Base-by-base conservation (phyloP, 2,888 invertebrate species). In the Octonoba sinensis region DNA sequence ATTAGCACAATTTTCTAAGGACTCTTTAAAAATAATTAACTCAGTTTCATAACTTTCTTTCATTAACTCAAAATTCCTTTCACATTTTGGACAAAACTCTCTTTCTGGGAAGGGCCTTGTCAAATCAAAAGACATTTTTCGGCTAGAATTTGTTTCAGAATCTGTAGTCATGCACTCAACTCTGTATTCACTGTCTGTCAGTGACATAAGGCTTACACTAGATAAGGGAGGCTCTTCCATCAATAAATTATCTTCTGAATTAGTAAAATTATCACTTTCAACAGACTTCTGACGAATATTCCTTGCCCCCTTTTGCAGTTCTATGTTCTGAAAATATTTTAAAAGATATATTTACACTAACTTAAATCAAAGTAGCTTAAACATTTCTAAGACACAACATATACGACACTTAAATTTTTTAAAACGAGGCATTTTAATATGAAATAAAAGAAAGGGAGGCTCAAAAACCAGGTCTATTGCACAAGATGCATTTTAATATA, bases 141-240 rank as follows among this genome's bases (percentile, higher is more conserved):
- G 67, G 18, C 73, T 81, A 46, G 44, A 67, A 36, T 62, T 73
- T 13, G 57, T 16, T 73, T 73, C 79, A 16, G 79, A 81, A 20
- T 81, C 81, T 51, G 74, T 70, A 12, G 47, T 49, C n/a, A 57
- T 36, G 20, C 49, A 56, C 18, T 82, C 81, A 16, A 36, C 64
- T n/a, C 54, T 70, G 24, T 75, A 82, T 51, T 82, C 81, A 69
- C 81, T 82, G 22, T 82, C 81, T 24, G 81, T 82, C 16, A 82
- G 46, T 4, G 81, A 82, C 3, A 82, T 22, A 22, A 82, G 70
- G 73, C 81, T 82, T 47, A 74, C 47, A 27, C 69, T 64, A 51
- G 74, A 74, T 44, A 74, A 47, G 18, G 79, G 73, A 15, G 67
- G 67, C 16, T 82, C 81, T 51, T 82, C 81, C 24, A 73, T n/a